Evolutionary conservation across 2,113 vertebrate species (phyloP).

Genomic region (Clarias gariepinus): DNA sequence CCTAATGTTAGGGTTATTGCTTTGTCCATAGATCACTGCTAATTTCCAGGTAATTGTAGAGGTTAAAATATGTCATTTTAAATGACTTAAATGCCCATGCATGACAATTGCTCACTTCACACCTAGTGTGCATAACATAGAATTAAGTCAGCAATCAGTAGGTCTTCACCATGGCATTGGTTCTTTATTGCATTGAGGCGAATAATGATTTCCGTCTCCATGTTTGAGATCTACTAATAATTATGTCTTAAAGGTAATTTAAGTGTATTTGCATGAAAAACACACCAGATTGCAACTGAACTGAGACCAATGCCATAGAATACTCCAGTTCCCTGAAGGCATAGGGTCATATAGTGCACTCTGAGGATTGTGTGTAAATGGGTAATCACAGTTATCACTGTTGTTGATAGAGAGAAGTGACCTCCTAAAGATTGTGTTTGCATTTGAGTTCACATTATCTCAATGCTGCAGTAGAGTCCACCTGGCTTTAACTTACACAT

Average conservation of each 20-base stretch:
- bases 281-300: neutral
- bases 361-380: slow-evolving; percentile 21
- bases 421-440: slow-evolving; percentile 22
- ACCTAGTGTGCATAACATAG: neutral
- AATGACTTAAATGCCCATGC: neutral
- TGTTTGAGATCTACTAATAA: neutral
- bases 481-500: slow-evolving; percentile 35
- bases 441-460: slow-evolving; percentile 3
- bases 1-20: slow-evolving; percentile 29
- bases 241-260: neutral
- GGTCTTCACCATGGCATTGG: neutral
- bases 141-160: neutral
- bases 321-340: neutral
- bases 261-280: neutral
- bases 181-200: neutral
- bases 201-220: neutral
- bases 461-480: slow-evolving; percentile 22
- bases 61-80: neutral
- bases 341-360: neutral
- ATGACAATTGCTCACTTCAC: neutral
- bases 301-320: neutral
- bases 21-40: slow-evolving; percentile 15
- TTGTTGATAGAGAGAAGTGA: slow-evolving; percentile 3
- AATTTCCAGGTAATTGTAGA: neutral
- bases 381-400: slow-evolving; percentile 12